Evolutionary conservation across 2,113 vertebrate species (phyloP), one percentile per base, ranked within the genome.

Genomic region (Triplophysa siluroides): DNA sequence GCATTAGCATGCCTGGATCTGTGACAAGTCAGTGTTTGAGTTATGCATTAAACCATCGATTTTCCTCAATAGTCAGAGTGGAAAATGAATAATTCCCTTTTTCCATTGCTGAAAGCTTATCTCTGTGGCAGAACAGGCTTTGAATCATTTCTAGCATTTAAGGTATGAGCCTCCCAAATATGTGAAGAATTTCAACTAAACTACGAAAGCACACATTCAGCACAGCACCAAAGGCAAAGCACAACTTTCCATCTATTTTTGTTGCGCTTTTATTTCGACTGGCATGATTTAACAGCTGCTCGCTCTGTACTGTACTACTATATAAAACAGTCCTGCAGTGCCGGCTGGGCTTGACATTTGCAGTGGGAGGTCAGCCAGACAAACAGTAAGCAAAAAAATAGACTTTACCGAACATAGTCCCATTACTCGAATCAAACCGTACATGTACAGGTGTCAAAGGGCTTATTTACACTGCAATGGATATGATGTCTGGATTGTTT

Each of bases 341-440:
- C 83, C 83, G 66, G 85, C 78, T 73, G 62, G 23, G 12, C 8
- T 66, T 93, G 93, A 93, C 91, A 93, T 93, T 94, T 93, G 88
- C 78, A 87, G 18, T 45, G 64, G 0, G 85, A 86, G 91, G 89
- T 94, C 91, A 93, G 88, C 50, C 90, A 92, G 83, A 29, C 0
- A 19, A 56, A 21, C 54, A 21, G 54, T 16, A 21, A n/a, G 8
- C 9, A 56, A 19, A 56, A 56, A 2, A 45, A 5, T 45, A 38
- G 33, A 45, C 16, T 52, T 52, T 6, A 52, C 47, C 18, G 19
- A 56, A 56, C 16, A 58, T n/a, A 21, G n/a, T 19, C 54, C 3
- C 54, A n/a, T 58, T 21, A 21, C 19, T 8, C 1, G 16, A 54
- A 6, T 54, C 33, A 38, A 12, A 50, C 47, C 47, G 18, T 5